Base-by-base conservation (phyloP, 2,888 invertebrate species). In the Dasypogon diadema region DNA sequence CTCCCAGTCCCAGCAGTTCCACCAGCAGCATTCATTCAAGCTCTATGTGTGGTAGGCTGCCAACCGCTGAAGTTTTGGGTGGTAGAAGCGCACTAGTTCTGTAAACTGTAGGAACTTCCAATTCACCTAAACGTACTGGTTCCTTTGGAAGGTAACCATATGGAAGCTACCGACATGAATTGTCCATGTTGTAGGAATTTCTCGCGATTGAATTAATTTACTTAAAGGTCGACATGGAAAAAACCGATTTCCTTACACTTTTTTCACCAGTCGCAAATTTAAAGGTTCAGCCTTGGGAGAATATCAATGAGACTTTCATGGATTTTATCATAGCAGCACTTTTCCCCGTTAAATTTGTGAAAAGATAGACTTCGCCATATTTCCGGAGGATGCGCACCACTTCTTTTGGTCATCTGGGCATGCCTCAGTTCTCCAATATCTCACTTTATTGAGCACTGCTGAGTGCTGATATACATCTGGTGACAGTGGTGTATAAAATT, bases 371-470 rank as follows among this genome's bases (percentile, higher is more conserved):
- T 26, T 58, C 16, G 30, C 58, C 58, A 14, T 8, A 58, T 58
- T 26, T 30, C n/a, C 16, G 30, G 58, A 58, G 58, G 58, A 58
- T 58, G 58, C 58, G 58, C 58, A 34, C 1, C n/a, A n/a, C n/a
- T n/a, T n/a, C n/a, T n/a, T n/a, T n/a, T n/a, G n/a, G n/a, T n/a
- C n/a, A n/a, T n/a, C n/a, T n/a, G n/a, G n/a, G n/a, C n/a, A n/a
- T n/a, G n/a, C n/a, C n/a, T n/a, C n/a, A n/a, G n/a, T n/a, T n/a
- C n/a, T n/a, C n/a, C n/a, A n/a, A n/a, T n/a, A n/a, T n/a, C n/a
- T n/a, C n/a, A n/a, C n/a, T n/a, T n/a, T n/a, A n/a, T n/a, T n/a
- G n/a, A n/a, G n/a, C n/a, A n/a, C n/a, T n/a, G n/a, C n/a, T n/a
- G n/a, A n/a, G n/a, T n/a, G n/a, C n/a, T n/a, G n/a, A n/a, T n/a